These are phyloP conservation scores for Zophobas morio DNA, from an alignment of 1,140 invertebrate species.

Conservation along the genomic window DNA sequence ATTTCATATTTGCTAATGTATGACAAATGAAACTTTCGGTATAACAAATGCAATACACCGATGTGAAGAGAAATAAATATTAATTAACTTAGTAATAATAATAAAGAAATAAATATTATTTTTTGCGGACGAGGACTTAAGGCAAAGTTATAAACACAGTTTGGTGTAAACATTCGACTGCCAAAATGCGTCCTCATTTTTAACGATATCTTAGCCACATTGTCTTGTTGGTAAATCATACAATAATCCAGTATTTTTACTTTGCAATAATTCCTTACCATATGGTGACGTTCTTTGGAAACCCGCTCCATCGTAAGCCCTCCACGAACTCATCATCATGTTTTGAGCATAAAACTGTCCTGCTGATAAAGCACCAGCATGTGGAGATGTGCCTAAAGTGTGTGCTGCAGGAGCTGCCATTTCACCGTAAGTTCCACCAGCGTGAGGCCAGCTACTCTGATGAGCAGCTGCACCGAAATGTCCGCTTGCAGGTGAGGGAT, in stretches of 20 bases:
- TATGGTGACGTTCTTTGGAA: conserved; percentile 84
- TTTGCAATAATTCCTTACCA: conserved; percentile 68
- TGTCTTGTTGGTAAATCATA: too few relatives aligned
- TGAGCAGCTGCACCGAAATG: conserved; percentile 62
- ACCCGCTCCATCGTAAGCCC: conserved; percentile 80
- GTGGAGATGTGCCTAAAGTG: conserved; percentile 57
- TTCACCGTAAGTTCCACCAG: conserved; percentile 64
- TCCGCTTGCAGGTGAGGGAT: conserved; percentile 65
- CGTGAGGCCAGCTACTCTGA: conserved; percentile 63
- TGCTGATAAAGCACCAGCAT: conserved; percentile 65
- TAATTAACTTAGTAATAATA: too few relatives aligned
- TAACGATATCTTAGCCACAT: too few relatives aligned
- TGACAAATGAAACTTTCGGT: too few relatives aligned
- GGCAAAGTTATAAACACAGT: too few relatives aligned
- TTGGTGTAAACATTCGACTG: too few relatives aligned
- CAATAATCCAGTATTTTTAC: neutral
- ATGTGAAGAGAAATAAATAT: too few relatives aligned
- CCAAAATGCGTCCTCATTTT: too few relatives aligned
- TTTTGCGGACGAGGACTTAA: too few relatives aligned
- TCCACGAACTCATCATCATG: conserved; percentile 85
- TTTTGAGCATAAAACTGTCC: conserved; percentile 80
- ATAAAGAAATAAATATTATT: too few relatives aligned
- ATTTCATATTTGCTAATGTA: too few relatives aligned
- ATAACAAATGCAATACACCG: too few relatives aligned
- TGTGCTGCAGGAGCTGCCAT: conserved; percentile 62